Conservation (phyloP, 2,113 vertebrate species). For the Seriola dumerili region DNA sequence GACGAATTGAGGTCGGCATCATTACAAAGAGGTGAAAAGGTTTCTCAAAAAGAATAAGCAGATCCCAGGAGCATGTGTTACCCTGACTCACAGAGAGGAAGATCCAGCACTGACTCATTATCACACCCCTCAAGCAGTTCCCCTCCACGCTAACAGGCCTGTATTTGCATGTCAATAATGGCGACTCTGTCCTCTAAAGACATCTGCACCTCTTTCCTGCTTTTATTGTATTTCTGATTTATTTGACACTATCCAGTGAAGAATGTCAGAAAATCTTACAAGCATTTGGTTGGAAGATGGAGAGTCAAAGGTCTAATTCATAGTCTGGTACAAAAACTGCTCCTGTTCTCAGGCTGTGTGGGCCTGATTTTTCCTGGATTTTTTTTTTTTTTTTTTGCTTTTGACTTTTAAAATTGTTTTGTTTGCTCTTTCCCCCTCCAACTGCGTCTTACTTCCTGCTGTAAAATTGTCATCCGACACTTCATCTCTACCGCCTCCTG, state of each 20-base stretch:
- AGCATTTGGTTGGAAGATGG: constrained; percentile 4
- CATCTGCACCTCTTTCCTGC: background rate
- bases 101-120: constrained; percentile 20
- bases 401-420: constrained; percentile 16
- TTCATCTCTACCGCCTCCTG: constrained; percentile 23
- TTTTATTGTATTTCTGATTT: background rate
- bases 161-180: constrained; percentile 2
- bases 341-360: background rate
- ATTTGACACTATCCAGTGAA: background rate
- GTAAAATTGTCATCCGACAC: constrained; percentile 4
- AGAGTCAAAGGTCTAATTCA: too few relatives aligned
- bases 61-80: background rate
- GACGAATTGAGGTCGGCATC: constrained; percentile 6
- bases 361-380: constrained; percentile 5
- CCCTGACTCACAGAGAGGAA: background rate
- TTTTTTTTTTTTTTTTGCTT: background rate
- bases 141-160: background rate
- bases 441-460: constrained; percentile 1
- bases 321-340: background rate
- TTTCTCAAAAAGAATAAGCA: constrained; percentile 2
- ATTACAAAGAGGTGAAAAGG: constrained; percentile 5
- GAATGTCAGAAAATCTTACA: background rate
- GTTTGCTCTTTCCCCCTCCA: background rate
- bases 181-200: background rate
- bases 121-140: background rate